phyloP scores from a whole-genome alignment of 2,888 invertebrate species.

The Ptychoptera albimana region DNA sequence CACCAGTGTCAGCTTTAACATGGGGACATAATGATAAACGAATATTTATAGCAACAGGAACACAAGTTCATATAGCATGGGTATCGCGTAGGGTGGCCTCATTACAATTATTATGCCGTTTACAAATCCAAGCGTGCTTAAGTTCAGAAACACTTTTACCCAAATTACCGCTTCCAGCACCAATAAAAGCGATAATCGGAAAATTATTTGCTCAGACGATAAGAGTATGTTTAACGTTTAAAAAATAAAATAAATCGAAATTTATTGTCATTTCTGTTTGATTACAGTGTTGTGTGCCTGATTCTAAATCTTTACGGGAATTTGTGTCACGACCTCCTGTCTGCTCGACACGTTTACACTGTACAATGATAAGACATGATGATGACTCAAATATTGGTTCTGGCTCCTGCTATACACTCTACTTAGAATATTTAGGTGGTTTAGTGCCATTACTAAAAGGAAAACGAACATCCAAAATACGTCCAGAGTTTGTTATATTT shows the following conservation, averaged over 20 bases:
- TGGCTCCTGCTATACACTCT: conserved; percentile 71
- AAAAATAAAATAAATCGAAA: too few relatives aligned
- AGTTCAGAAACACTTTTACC: conserved; percentile 58
- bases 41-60: conserved; percentile 84
- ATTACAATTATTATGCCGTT: conserved; percentile 73
- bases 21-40: conserved; percentile 98
- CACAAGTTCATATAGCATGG: conserved; percentile 84
- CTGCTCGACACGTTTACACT: conserved; percentile 75
- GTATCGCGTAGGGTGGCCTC: conserved; percentile 81
- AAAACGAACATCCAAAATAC: conserved; percentile 86
- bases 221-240: conserved; percentile 42
- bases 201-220: conserved; percentile 88
- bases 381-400: conserved; percentile 54
- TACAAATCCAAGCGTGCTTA: conserved; percentile 61
- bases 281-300: conserved; percentile 82
- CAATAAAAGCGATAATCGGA: conserved; percentile 69
- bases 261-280: neutral
- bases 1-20: conserved; percentile 80
- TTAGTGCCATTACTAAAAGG: conserved; percentile 91
- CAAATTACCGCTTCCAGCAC: conserved; percentile 70
- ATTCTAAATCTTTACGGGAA: conserved; percentile 68
- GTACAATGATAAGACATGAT: conserved; percentile 92
- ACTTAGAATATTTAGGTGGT: conserved; percentile 91
- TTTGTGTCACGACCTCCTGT: conserved; percentile 88
- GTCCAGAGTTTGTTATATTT: conserved; percentile 96